A percentile compares a stretch with the other conserved stretches of the same genome.
Evolutionary conservation across 2,888 invertebrate genomes (phyloP).

Genomic region (Callinectes sapidus): DNA sequence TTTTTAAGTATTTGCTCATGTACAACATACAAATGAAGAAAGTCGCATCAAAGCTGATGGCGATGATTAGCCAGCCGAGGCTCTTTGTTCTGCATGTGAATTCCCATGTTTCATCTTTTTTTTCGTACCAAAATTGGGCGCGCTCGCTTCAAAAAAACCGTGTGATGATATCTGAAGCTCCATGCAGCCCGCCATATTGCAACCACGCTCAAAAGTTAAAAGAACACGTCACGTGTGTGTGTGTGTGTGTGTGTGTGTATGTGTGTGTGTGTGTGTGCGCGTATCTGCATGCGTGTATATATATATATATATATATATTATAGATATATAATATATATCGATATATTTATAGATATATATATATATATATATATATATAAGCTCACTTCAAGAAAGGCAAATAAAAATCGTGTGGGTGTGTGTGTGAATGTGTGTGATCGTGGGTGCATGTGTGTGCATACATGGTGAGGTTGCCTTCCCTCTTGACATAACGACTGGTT

Average conservation of each 20-base stretch:
- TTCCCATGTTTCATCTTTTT: slow-evolving; percentile 13
- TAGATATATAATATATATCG: background rate
- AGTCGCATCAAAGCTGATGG: background rate
- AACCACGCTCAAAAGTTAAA: background rate
- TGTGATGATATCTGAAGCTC: slow-evolving; percentile 23
- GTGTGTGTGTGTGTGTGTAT: slow-evolving; percentile 23
- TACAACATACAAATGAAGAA: background rate
- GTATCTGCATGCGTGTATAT: slow-evolving; percentile 1
- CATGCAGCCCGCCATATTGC: background rate
- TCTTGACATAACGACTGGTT: background rate
- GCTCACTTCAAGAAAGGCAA: background rate
- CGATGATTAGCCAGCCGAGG: slow-evolving; percentile 5
- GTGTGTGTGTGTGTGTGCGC: slow-evolving; percentile 41
- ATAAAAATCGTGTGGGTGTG: slow-evolving; percentile 12
- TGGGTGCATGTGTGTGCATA: background rate
- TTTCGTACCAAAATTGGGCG: background rate
- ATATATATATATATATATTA: background rate
- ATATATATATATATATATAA: background rate
- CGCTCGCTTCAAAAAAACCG: slow-evolving; percentile 4
- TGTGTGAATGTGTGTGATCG: slow-evolving; percentile 11
- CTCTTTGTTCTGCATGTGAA: background rate
- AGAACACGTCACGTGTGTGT: background rate
- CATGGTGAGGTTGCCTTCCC: background rate
- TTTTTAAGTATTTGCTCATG: background rate
- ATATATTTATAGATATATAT: background rate